These are phyloP conservation scores for Mustela nigripes DNA, from an alignment of 2,113 vertebrate genomes.

Conservation along the genomic window DNA sequence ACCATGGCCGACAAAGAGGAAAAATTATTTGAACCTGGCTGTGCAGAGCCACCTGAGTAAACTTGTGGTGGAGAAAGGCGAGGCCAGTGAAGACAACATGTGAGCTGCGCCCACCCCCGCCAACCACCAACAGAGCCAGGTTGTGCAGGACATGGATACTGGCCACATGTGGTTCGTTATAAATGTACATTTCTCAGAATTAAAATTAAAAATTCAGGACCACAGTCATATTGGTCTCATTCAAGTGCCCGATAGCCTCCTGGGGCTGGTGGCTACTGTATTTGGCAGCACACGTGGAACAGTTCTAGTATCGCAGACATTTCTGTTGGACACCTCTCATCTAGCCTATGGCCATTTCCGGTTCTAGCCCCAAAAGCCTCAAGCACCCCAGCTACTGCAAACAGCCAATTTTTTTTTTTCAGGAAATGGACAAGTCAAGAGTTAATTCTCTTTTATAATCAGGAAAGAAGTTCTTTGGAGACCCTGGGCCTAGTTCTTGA, in stretches of 20 bases:
- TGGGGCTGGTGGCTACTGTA: neutral
- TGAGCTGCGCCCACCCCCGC: fast-evolving
- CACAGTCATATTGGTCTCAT: neutral
- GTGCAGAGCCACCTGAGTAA: neutral
- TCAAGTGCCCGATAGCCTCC: neutral
- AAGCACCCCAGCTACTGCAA: neutral
- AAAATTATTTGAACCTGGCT: neutral
- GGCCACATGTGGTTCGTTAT: neutral
- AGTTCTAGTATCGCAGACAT: neutral
- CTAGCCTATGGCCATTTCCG: neutral
- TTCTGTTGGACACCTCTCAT: neutral
- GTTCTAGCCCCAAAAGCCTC: neutral
- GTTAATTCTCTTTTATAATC: neutral
- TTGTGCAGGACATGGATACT: neutral
- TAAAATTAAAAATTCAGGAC: neutral
- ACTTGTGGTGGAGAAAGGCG: neutral
- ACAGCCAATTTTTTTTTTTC: neutral
- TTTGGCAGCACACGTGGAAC: neutral
- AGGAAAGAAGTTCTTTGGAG: slow-evolving; percentile 1
- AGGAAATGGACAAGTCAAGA: neutral
- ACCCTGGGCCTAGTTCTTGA: neutral
- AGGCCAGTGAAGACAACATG: neutral
- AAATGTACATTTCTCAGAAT: neutral
- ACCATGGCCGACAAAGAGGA: neutral
- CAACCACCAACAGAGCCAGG: neutral